Evolutionary conservation across 2,113 vertebrate species (phyloP).

Genomic region (Speoplatyrhinus poulsoni): DNA sequence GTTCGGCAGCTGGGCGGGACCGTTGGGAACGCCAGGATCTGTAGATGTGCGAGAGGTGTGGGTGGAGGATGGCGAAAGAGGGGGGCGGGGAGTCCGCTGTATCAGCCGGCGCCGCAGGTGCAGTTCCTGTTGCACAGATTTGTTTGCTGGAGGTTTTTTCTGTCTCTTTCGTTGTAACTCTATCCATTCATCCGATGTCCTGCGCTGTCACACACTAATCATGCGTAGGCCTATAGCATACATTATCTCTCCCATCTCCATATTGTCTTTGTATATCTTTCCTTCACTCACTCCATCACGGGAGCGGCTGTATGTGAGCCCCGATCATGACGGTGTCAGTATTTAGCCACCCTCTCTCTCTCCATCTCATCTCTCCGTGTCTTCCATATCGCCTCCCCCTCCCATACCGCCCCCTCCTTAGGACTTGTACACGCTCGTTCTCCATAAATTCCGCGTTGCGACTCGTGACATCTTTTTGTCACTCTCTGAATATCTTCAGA

Average conservation of each 20-base stretch:
- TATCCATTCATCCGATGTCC: slow-evolving; percentile 39
- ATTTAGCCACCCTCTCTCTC: slow-evolving; percentile 61
- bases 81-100: slow-evolving; percentile 57
- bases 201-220: slow-evolving; percentile 59
- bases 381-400: not conserved
- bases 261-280: slow-evolving; percentile 20
- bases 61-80: slow-evolving; percentile 13
- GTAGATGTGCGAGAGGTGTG: no score
- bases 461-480: slow-evolving; percentile 4
- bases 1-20: slow-evolving; percentile 35
- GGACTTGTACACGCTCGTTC: not conserved
- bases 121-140: slow-evolving; percentile 69
- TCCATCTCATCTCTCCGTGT: slow-evolving; percentile 10
- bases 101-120: slow-evolving; percentile 64
- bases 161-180: slow-evolving; percentile 4
- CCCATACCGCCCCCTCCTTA: no score
- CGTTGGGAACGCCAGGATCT: slow-evolving; percentile 16
- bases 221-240: slow-evolving; percentile 27
- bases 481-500: slow-evolving; percentile 3
- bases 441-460: slow-evolving; percentile 54
- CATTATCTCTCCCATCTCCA: slow-evolving; percentile 44
- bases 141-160: slow-evolving; percentile 36
- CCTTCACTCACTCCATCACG: slow-evolving; percentile 17
- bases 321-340: slow-evolving; percentile 62
- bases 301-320: slow-evolving; percentile 65